These are phyloP conservation scores for Aporrectodea caliginosa DNA, from an alignment of 1,140 invertebrate genomes.

Conservation along the genomic window DNA sequence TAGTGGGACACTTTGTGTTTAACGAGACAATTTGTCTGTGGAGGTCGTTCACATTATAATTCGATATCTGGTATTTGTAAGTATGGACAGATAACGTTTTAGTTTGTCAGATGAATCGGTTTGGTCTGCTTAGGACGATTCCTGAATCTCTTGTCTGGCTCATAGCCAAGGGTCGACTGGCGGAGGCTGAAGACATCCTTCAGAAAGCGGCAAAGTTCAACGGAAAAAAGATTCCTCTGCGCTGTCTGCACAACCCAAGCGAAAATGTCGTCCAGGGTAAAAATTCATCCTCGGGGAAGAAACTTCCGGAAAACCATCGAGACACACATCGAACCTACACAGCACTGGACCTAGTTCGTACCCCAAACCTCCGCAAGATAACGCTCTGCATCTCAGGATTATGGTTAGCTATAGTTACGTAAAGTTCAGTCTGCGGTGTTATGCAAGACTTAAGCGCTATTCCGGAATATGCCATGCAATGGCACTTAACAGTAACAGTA, in stretches of 20 bases:
- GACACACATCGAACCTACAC: constrained; percentile 25
- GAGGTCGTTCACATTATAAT: too few species aligned
- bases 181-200: constrained; percentile 33
- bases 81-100: too few species aligned
- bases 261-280: neutral
- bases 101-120: too few species aligned
- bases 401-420: constrained; percentile 68
- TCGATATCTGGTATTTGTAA: too few species aligned
- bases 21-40: too few species aligned
- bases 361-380: constrained; percentile 67
- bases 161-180: constrained; percentile 25
- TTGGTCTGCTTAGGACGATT: constrained; percentile 20
- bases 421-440: too few species aligned
- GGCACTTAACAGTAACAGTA: too few species aligned
- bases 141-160: constrained; percentile 37
- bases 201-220: constrained; percentile 31
- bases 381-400: constrained; percentile 62
- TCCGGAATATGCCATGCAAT: too few species aligned
- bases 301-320: neutral
- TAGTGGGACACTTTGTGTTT: too few species aligned
- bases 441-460: too few species aligned
- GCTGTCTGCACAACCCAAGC: constrained; percentile 4
- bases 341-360: constrained; percentile 60
- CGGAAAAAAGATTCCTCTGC: constrained; percentile 15
- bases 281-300: neutral